Evolutionary conservation across 2,113 vertebrate genomes (phyloP).

Genomic region (Rhea pennata): DNA sequence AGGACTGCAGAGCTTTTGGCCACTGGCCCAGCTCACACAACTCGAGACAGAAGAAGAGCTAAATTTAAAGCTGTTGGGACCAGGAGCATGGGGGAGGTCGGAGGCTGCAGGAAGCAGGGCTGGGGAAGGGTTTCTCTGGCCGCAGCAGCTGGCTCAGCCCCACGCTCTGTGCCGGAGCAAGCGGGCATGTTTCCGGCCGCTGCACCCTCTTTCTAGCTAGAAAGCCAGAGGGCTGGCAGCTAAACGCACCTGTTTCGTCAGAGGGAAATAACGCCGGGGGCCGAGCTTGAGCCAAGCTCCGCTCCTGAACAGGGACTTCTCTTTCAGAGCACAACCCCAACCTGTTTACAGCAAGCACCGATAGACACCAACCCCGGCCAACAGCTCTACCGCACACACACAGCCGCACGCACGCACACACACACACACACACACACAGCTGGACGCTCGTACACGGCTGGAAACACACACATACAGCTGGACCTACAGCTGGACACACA

Average conservation of each 20-base stretch:
- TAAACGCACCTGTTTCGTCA: not conserved
- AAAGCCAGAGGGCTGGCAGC: not conserved
- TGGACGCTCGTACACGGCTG: not conserved
- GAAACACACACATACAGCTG: not conserved
- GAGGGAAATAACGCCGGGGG: not conserved
- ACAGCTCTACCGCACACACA: not conserved
- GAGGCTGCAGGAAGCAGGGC: not conserved
- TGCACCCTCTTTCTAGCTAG: not conserved
- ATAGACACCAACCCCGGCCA: fast-evolving
- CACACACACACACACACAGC: not conserved
- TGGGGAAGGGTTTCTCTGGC: not conserved
- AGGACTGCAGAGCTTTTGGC: not conserved
- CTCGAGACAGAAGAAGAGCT: conserved; percentile 5
- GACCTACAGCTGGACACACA: not conserved
- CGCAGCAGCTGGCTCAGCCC: not conserved
- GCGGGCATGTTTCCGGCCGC: fast-evolving
- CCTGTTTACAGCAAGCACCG: not conserved
- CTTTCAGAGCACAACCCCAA: not conserved
- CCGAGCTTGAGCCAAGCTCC: not conserved
- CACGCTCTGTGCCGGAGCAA: not conserved
- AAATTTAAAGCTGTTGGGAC: not conserved
- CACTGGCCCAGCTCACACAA: not conserved
- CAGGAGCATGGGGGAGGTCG: fast-evolving
- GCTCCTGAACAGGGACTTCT: not conserved
- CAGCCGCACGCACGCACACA: fast-evolving